Evolutionary conservation across 2,888 invertebrate genomes (phyloP).

Genomic region (Lottia gigantea): DNA sequence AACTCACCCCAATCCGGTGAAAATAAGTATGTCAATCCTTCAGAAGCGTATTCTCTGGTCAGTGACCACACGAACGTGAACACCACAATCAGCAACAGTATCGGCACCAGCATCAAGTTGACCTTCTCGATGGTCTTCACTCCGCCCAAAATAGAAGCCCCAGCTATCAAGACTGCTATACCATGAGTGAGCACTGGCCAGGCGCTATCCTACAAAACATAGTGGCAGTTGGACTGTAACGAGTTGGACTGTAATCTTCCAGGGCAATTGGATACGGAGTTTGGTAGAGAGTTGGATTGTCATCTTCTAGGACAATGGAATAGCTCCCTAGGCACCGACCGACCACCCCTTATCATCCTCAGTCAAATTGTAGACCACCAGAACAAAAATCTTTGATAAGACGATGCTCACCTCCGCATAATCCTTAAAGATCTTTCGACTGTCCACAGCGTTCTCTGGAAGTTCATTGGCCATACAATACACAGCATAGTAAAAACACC

Average conservation of each 20-base stretch:
- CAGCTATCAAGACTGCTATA: conserved; percentile 46
- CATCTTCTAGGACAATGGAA: too few species aligned
- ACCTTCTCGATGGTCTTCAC: conserved; percentile 62
- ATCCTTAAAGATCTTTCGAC: conserved; percentile 48
- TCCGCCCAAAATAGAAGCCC: conserved; percentile 53
- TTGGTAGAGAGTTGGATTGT: too few species aligned
- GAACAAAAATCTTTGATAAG: background rate
- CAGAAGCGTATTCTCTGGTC: conserved; percentile 47
- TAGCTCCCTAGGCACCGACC: too few species aligned
- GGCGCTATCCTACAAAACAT: conserved; percentile 43
- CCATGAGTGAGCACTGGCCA: conserved; percentile 60
- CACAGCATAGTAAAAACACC: conserved; percentile 62
- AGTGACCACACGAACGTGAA: conserved; percentile 61
- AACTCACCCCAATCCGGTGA: conserved; percentile 60
- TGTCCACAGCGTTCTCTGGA: conserved; percentile 42
- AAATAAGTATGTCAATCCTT: conserved; percentile 58
- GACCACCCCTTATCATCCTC: too few species aligned
- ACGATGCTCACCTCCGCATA: conserved; percentile 48
- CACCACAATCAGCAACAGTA: conserved; percentile 50
- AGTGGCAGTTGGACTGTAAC: background rate
- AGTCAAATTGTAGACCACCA: too few species aligned
- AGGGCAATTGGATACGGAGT: too few species aligned
- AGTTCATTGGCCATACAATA: conserved; percentile 50
- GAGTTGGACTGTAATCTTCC: too few species aligned
- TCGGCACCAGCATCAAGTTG: conserved; percentile 58